Conservation (phyloP, 2,113 vertebrate genomes). For the Thomomys bottae region DNA sequence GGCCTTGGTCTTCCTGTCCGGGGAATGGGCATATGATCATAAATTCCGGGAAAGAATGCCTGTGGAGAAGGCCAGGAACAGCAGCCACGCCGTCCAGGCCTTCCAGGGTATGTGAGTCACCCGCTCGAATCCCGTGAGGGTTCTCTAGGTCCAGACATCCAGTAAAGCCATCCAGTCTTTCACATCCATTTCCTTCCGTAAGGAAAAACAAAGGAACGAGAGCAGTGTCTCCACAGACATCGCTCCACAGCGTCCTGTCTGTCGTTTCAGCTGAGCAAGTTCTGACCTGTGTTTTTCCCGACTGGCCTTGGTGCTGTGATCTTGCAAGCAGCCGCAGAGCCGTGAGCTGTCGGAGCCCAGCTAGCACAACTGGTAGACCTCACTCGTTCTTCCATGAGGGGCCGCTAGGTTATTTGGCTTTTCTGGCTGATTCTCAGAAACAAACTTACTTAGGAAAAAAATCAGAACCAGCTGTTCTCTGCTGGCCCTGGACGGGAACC, state of each 20-base stretch:
- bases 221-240: slow-evolving; percentile 12
- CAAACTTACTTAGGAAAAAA: background rate
- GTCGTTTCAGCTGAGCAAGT: slow-evolving; percentile 6
- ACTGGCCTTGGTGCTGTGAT: background rate
- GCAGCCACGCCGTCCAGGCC: background rate
- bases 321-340: too few species aligned
- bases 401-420: background rate
- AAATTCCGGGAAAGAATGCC: background rate
- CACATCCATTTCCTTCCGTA: background rate
- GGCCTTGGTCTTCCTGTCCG: background rate
- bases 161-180: background rate
- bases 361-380: too few species aligned
- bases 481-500: too few species aligned
- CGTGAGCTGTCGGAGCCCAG: too few species aligned
- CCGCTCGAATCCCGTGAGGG: background rate
- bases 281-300: background rate
- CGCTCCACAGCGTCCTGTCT: slow-evolving; percentile 1
- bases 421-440: background rate
- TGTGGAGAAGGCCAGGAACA: background rate
- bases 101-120: background rate
- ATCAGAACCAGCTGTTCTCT: too few species aligned
- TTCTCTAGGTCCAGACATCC: background rate
- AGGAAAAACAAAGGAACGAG: slow-evolving; percentile 29
- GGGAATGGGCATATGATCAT: background rate
- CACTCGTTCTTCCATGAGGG: too few species aligned